phyloP scores from a whole-genome alignment of 2,797 vertebrate genomes.

The Brachyalestes nurse region DNA sequence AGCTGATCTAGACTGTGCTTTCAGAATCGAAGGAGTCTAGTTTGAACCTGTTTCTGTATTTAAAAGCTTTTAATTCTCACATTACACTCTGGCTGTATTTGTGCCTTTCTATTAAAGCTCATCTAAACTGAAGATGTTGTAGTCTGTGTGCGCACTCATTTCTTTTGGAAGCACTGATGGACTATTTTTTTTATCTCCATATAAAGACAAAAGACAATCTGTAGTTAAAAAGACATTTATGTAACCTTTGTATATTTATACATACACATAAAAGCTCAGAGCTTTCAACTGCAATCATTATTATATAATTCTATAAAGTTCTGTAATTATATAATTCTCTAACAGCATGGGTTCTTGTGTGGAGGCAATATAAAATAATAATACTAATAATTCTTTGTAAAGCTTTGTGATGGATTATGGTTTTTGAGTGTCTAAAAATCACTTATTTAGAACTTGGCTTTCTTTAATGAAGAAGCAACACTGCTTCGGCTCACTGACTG shows the following conservation, averaged over 20 bases:
- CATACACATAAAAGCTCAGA: no score
- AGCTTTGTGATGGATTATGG: no score
- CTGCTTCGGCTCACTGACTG: not conserved
- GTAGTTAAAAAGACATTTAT: not conserved
- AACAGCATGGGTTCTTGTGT: no score
- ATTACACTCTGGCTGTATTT: constrained; percentile 86
- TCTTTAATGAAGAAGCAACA: not conserved
- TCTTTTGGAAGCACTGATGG: not conserved
- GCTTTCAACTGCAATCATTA: no score
- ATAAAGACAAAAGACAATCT: not conserved
- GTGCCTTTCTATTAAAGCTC: constrained; percentile 88
- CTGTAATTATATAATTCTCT: no score
- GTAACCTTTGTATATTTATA: no score
- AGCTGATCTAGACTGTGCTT: constrained; percentile 57
- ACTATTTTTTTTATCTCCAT: not conserved
- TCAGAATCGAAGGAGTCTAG: constrained; percentile 59
- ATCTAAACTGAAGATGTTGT: constrained; percentile 73
- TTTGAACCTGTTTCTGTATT: constrained; percentile 75
- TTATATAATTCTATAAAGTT: no score
- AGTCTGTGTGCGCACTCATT: constrained; percentile 38
- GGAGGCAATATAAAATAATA: no score
- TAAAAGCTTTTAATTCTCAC: constrained; percentile 82
- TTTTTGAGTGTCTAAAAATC: not conserved
- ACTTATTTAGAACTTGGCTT: not conserved
- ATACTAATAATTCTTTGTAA: no score